Percentiles rank a stretch among this genome's conserved stretches.
Conservation (phyloP, 2,888 invertebrate genomes). For the Stenodema calcarata region DNA sequence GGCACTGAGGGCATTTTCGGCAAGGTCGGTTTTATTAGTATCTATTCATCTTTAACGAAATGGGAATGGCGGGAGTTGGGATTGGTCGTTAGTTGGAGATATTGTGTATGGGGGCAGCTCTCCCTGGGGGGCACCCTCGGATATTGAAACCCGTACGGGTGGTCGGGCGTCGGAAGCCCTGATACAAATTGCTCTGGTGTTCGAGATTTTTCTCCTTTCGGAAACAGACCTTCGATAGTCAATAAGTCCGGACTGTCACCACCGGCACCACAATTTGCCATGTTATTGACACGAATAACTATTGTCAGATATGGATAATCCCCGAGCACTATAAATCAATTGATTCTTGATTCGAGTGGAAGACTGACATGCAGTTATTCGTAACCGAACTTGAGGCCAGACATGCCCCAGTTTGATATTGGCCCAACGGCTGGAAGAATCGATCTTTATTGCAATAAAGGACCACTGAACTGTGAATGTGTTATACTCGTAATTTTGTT, state of each 20-base stretch:
- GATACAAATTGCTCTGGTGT: neutral
- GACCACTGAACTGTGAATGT: no score
- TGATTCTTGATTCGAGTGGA: no score
- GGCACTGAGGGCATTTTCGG: neutral
- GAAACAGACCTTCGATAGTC: neutral
- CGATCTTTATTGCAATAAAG: no score
- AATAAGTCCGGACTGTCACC: neutral
- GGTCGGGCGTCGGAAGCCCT: neutral
- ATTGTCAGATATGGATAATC: no score
- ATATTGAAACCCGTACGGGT: neutral
- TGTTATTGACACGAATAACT: no score
- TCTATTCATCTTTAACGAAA: neutral
- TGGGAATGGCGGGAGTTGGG: neutral
- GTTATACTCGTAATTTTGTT: no score
- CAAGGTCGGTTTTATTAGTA: neutral
- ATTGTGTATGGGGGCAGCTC: neutral
- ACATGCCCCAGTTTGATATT: no score
- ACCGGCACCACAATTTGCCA: neutral
- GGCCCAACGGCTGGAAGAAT: no score
- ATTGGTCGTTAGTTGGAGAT: neutral
- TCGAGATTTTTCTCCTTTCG: neutral
- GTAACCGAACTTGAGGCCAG: no score
- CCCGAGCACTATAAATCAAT: no score
- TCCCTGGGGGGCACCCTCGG: neutral
- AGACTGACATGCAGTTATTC: no score